A percentile compares a stretch with the other conserved stretches of the same genome.
Evolutionary conservation across 2,113 vertebrate species (phyloP).

Genomic region (Morone saxatilis): DNA sequence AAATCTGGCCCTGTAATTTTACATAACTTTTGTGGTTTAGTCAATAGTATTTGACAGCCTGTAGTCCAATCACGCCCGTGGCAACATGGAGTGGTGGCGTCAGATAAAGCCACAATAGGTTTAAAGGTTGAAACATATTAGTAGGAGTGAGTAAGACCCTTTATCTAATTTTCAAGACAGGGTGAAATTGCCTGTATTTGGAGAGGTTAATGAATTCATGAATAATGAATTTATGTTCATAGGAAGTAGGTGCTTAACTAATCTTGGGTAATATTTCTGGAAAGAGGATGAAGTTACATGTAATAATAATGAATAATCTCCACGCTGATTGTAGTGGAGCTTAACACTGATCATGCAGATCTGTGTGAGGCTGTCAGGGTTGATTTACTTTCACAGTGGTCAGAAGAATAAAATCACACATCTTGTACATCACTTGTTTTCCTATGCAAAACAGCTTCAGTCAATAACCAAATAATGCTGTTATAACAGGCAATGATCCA

Average conservation of each 20-base stretch:
- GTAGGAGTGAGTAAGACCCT: conserved; percentile 3
- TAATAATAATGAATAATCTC: conserved; percentile 16
- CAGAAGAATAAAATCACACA: neutral
- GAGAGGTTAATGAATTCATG: conserved; percentile 46
- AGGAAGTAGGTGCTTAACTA: conserved; percentile 7
- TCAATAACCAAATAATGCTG: conserved; percentile 53
- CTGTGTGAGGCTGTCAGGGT: neutral
- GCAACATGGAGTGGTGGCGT: conserved; percentile 1
- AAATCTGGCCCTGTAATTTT: conserved; percentile 24
- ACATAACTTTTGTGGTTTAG: conserved; percentile 8
- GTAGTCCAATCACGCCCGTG: neutral
- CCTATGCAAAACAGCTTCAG: conserved; percentile 33
- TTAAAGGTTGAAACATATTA: conserved; percentile 23
- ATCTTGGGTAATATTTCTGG: conserved; percentile 3
- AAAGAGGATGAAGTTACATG: neutral
- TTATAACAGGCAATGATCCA: conserved; percentile 61
- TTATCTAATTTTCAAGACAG: conserved; percentile 30
- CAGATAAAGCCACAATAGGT: neutral
- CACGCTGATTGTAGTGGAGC: neutral
- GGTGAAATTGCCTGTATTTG: conserved; percentile 44
- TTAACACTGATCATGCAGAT: conserved; percentile 31
- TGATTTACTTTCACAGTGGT: neutral
- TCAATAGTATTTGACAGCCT: conserved; percentile 28
- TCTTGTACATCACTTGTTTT: conserved; percentile 3
- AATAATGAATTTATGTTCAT: conserved; percentile 44